Percentiles rank a stretch among this genome's conserved stretches.
Conservation (phyloP, 2,888 invertebrate species). For the Scaeva pyrastri region DNA sequence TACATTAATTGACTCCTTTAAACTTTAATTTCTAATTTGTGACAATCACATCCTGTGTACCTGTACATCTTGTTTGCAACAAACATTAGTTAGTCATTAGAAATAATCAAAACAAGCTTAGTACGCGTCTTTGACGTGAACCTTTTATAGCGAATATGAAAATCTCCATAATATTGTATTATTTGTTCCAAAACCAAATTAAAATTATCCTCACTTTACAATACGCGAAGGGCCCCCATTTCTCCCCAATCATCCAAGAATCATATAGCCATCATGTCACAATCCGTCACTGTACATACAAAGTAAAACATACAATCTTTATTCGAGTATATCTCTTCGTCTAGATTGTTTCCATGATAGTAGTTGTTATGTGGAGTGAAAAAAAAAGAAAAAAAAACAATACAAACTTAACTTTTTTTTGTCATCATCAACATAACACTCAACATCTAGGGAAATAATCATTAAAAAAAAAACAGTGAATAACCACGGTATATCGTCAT, state of each 20-base stretch:
- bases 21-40: too few relatives aligned
- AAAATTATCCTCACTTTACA: background rate
- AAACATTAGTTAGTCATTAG: too few relatives aligned
- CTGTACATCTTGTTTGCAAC: too few relatives aligned
- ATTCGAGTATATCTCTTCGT: conserved; percentile 47
- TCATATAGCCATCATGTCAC: background rate
- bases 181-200: too few relatives aligned
- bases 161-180: too few relatives aligned
- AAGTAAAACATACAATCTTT: conserved; percentile 29
- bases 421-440: conserved; percentile 69
- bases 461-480: conserved; percentile 10
- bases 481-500: conserved; percentile 55
- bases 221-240: background rate
- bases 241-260: background rate
- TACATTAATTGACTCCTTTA: too few relatives aligned
- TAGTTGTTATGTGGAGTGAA: conserved; percentile 43
- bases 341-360: conserved; percentile 43
- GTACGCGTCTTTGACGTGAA: too few relatives aligned
- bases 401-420: conserved; percentile 64
- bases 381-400: too few relatives aligned
- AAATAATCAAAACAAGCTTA: too few relatives aligned
- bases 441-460: conserved; percentile 58
- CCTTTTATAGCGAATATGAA: too few relatives aligned
- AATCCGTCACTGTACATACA: conserved; percentile 39
- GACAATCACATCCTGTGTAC: too few relatives aligned